A percentile compares a stretch with the other conserved stretches of the same genome.
Evolutionary conservation across 35 echinoderm and acorn worm species (phyloP).

Genomic region (Eucidaris tribuloides): DNA sequence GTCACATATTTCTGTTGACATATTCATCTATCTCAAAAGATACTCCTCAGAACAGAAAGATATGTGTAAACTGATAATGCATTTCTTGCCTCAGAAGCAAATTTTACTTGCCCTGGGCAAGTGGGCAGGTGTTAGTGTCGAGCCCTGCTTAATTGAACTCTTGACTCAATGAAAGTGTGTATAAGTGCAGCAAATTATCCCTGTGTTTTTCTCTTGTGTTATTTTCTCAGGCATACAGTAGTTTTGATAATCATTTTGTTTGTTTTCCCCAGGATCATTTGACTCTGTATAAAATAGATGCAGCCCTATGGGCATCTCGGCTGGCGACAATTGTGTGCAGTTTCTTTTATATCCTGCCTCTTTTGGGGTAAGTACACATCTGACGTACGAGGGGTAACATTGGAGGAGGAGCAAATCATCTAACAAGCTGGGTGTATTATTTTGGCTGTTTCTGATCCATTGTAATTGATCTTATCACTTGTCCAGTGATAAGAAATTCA

Average conservation of each 20-base stretch:
- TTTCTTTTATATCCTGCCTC: slow-evolving; percentile 67
- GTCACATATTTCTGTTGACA: no score
- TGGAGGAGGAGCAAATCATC: background rate
- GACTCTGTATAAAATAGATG: slow-evolving; percentile 73
- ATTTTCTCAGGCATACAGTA: no score
- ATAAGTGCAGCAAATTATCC: background rate
- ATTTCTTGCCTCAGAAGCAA: no score
- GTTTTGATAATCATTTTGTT: background rate
- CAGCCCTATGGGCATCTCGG: slow-evolving; percentile 71
- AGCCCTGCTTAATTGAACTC: no score
- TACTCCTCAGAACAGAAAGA: no score
- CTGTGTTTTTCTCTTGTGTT: background rate
- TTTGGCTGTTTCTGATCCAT: background rate
- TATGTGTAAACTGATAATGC: no score
- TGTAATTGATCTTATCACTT: no score
- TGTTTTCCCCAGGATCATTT: slow-evolving; percentile 44
- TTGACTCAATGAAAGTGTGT: background rate
- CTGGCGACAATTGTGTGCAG: slow-evolving; percentile 73
- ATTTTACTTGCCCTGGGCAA: no score
- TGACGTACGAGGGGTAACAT: background rate
- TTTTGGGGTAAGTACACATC: slow-evolving; percentile 64
- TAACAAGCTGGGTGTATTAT: no score
- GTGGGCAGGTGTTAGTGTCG: no score
- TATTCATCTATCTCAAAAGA: no score
- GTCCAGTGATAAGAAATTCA: no score